Base-by-base conservation (phyloP, 2,113 vertebrate species). In the Oxyruncus cristatus region DNA sequence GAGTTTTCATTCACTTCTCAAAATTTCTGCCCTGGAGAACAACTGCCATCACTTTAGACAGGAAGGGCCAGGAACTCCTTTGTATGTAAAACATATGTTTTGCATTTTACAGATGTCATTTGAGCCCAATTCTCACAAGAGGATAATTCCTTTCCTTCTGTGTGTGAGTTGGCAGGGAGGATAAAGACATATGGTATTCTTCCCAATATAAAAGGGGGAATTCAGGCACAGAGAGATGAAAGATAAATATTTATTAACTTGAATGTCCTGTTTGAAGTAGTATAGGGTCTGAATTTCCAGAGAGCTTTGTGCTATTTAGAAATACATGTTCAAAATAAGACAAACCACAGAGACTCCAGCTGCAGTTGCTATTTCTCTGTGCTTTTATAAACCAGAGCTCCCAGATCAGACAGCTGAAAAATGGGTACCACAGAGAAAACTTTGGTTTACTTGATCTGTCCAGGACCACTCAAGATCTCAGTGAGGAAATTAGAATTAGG, bases 201-300 rank as follows among this genome's bases (percentile, higher is more conserved):
- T 89, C 47, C 16, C 17, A 26, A 28, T 8, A 59, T 41, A 72
- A 92, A 89, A 85, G 35, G 30, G 32, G 17, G 5, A 88, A 87
- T 68, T 92, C 63, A 74, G 63, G 28, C 49, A 83, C 20, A 76
- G 42, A 90, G 59, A 55, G 16, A 91, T 23, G 74, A 50, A 68
- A 71, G 73, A 74, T 62, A 92, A 93, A 93, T 93, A 89, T 93
- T 95, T 95, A 89, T 59, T 71, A 27, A 71, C 80, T 58, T 84
- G n/a, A 86, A 74, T 55, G 26, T 95, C 72, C 75, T 89, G 56
- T 89, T 86, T 89, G 89, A 92, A 92, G 76, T 44, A 37, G 8
- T 18, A 63, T 18, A 63, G 32, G 11, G 9, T 44, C 75, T 91
- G 63, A 63, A 63, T 88, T 93, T 86, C n/a, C 68, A 83, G 59